These are phyloP conservation scores for Pantala flavescens DNA, from an alignment of 1,140 invertebrate species.

Conservation along the genomic window DNA sequence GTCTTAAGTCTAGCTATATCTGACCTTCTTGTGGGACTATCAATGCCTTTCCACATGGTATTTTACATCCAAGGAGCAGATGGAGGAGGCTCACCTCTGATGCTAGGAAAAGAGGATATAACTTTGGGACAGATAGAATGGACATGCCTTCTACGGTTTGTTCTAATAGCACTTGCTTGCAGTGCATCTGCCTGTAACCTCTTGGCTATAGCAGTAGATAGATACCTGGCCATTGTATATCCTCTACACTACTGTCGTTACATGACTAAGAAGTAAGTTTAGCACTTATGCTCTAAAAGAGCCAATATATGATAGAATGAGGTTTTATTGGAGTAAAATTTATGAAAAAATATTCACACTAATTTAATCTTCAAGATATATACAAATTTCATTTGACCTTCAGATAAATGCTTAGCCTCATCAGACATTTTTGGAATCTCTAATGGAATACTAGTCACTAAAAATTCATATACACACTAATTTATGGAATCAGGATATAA, in stretches of 20 bases:
- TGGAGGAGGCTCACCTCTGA: slow-evolving; percentile 41
- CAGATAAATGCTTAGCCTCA: no score
- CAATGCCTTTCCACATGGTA: slow-evolving; percentile 58
- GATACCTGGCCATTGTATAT: slow-evolving; percentile 71
- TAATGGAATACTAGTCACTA: no score
- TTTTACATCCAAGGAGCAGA: slow-evolving; percentile 53
- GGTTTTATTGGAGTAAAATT: no score
- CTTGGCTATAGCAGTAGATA: slow-evolving; percentile 70
- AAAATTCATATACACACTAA: no score
- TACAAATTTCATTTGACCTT: no score
- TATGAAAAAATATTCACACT: no score
- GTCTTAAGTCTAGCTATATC: neutral
- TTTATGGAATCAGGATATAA: no score
- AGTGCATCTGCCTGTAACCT: slow-evolving; percentile 69
- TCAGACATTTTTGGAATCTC: no score
- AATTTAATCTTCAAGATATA: no score
- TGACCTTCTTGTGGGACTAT: slow-evolving; percentile 45
- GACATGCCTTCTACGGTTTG: slow-evolving; percentile 47
- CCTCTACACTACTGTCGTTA: slow-evolving; percentile 57
- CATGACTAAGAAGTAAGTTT: slow-evolving; percentile 27
- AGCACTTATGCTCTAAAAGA: neutral
- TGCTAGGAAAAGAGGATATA: neutral
- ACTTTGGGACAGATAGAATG: neutral
- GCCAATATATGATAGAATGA: neutral
- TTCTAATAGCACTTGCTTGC: slow-evolving; percentile 57